These are phyloP conservation scores for Stramonita haemastoma DNA, from an alignment of 2,888 invertebrate species.

Conservation along the genomic window DNA sequence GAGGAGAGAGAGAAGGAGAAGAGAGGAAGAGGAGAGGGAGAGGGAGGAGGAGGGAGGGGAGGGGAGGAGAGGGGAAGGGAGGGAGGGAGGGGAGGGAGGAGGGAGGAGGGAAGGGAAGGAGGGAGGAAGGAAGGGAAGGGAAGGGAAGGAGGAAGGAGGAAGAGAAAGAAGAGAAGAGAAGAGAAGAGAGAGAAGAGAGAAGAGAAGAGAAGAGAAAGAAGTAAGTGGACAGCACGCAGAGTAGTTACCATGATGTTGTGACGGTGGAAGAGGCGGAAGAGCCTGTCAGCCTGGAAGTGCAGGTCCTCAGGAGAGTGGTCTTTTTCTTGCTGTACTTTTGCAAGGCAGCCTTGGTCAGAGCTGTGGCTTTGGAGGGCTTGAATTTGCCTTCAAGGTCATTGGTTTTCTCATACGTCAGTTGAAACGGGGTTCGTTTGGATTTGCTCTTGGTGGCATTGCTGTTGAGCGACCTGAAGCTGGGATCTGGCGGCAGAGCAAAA, in stretches of 20 bases:
- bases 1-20: no score
- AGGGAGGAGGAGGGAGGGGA: no score
- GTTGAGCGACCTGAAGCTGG: constrained; percentile 34
- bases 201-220: neutral
- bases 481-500: constrained; percentile 18
- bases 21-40: no score
- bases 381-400: constrained; percentile 52
- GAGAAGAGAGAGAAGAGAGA: no score
- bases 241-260: constrained; percentile 66
- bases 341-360: constrained; percentile 69
- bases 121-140: no score
- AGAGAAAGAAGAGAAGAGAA: no score
- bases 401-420: constrained; percentile 69
- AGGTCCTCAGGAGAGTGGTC: constrained; percentile 72
- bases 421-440: constrained; percentile 68
- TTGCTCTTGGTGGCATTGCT: constrained; percentile 50
- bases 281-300: constrained; percentile 71
- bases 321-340: constrained; percentile 68
- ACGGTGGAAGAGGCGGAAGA: constrained; percentile 68
- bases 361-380: constrained; percentile 68
- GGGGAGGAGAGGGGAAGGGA: no score
- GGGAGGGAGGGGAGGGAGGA: no score
- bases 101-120: no score
- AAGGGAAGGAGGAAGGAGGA: no score
- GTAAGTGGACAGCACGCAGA: neutral